Evolutionary conservation across 2,113 vertebrate species (phyloP).

Genomic region (Deroptyus accipitrinus): DNA sequence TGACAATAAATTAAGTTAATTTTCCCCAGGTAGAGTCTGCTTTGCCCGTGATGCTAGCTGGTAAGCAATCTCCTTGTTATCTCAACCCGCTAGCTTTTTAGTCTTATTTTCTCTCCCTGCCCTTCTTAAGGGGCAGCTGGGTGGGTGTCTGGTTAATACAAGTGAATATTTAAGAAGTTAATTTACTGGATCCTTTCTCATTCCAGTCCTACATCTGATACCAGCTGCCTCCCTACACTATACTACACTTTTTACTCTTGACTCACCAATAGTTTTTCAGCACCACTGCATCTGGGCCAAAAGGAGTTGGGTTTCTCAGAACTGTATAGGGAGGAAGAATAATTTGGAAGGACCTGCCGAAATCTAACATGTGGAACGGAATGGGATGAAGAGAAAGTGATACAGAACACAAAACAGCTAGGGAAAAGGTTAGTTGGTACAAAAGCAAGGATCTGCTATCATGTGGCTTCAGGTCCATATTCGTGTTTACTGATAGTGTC

Average conservation of each 20-base stretch:
- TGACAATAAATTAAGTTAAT: background rate
- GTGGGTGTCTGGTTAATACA: background rate
- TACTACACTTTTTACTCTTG: background rate
- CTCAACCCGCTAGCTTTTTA: background rate
- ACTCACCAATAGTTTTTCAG: background rate
- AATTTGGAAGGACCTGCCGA: background rate
- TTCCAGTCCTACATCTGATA: background rate
- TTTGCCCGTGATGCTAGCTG: background rate
- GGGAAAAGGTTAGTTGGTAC: background rate
- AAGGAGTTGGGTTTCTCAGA: background rate
- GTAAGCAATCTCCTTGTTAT: background rate
- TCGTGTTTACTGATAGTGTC: background rate
- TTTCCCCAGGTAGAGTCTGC: background rate
- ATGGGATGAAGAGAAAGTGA: background rate
- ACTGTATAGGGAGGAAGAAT: background rate
- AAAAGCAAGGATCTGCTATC: background rate
- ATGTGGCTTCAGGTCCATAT: background rate
- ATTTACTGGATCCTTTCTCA: background rate
- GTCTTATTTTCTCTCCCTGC: background rate
- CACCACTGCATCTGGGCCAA: background rate
- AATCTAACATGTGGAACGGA: background rate
- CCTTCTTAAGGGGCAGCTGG: fast-evolving
- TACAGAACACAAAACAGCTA: background rate
- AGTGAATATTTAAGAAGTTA: background rate
- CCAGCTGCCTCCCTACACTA: background rate